Evolutionary conservation across 2,113 vertebrate species (phyloP).

Genomic region (Columba janthina): DNA sequence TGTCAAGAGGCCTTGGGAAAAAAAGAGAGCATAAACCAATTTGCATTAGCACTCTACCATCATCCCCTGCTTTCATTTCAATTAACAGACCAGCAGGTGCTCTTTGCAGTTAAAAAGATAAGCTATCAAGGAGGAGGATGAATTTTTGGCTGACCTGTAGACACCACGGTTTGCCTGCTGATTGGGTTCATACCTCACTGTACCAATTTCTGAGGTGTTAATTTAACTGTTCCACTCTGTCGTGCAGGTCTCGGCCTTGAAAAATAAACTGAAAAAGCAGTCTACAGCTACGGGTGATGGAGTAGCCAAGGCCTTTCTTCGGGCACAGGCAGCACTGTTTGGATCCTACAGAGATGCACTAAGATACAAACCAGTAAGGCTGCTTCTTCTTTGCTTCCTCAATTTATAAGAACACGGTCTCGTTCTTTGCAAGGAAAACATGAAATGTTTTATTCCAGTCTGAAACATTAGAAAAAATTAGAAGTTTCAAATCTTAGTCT

Average conservation of each 20-base stretch:
- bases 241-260: conserved; percentile 91
- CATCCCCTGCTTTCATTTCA: conserved; percentile 83
- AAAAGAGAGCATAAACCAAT: conserved; percentile 77
- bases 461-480: neutral
- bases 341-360: conserved; percentile 96
- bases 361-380: conserved; percentile 95
- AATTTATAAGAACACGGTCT: neutral
- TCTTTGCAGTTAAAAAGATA: conserved; percentile 83
- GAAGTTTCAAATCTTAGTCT: neutral
- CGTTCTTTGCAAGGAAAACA: neutral
- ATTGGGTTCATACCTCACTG: conserved; percentile 83
- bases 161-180: conserved; percentile 89
- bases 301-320: conserved; percentile 91
- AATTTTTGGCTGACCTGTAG: conserved; percentile 88
- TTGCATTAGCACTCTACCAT: conserved; percentile 77
- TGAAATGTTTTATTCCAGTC: neutral
- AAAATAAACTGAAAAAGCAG: conserved; percentile 98
- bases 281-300: conserved; percentile 94
- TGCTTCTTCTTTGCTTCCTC: neutral
- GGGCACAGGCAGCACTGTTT: conserved; percentile 92
- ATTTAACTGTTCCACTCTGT: conserved; percentile 88
- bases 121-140: conserved; percentile 78
- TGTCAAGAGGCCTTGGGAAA: conserved; percentile 84
- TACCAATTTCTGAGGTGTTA: conserved; percentile 96
- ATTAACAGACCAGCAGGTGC: conserved; percentile 97